Evolutionary conservation across 2,113 vertebrate species (phyloP), one percentile per base, ranked within the genome.

Genomic region (Atlantisia rogersi): DNA sequence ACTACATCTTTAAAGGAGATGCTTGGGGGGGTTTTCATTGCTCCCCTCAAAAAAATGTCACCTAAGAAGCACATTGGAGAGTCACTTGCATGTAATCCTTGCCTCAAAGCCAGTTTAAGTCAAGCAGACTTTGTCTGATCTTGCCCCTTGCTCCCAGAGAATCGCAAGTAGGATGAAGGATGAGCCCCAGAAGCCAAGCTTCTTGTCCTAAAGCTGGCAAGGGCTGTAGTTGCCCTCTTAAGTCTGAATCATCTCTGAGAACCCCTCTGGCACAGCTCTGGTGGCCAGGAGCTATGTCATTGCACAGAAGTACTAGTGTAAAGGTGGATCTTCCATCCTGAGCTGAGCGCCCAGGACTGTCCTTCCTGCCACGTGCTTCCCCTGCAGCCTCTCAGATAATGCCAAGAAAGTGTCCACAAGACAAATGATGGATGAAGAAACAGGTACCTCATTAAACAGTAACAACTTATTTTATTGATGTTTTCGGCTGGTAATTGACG

Each of bases 401-500:
- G 6, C 19, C 9, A 5, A n/a, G 42, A 2, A 19, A 31, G 10
- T 21, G 52, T 60, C 53, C 46, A 64, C 10, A 1, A 3, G 59
- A 75, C 82, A 37, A 22, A 64, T 5, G 63, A 18, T 0, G 9
- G 60, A 56, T 50, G 71, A 64, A 52, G 71, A 19, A 25, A 12
- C 55, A 78, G 77, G 76, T 62, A 73, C 68, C 77, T 96, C 87
- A 42, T 88, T 90, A 92, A 90, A 50, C 35, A 81, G 53, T 15
- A 64, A 9, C 63, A 74, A 24, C 11, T 2, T 37, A 42, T 63
- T 92, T 89, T 88, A 97, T 88, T 52, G 91, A 91, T 82, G 87
- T 53, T 88, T 94, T 74, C 80, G 68, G 78, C 44, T 62, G 86
- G 44, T 88, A 93, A 93, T 90, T 94, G 95, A 29, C 16, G 0